Base-by-base conservation (phyloP, 2,888 invertebrate species). In the Allolobophora icterica region DNA sequence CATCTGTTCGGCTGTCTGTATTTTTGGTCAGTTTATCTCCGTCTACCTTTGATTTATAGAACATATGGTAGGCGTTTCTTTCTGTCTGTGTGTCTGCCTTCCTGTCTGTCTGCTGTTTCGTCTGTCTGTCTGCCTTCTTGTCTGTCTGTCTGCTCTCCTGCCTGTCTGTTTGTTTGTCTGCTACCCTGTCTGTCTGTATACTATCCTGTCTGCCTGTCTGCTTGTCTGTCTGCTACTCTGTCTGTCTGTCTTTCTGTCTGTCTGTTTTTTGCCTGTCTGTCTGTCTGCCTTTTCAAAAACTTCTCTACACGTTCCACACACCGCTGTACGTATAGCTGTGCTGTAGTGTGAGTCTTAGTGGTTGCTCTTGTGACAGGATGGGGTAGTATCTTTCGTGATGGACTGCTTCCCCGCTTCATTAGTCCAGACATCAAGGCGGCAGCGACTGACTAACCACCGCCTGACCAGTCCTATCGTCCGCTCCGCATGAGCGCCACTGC, bases 351-450 rank as follows among this genome's bases (percentile, higher is more conserved):
- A 21, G 52, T 71, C 71, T n/a, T n/a, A n/a, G 17, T 8, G 0
- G 30, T n/a, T 71, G 71, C 30, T 17, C 4, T 71, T 71, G 24
- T 71, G n/a, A 30, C 71, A 71, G 1, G n/a, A 58, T 24, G 1
- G n/a, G 11, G n/a, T 8, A n/a, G 71, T 71, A 71, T 71, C 71
- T 71, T 30, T 71, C 71, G 71, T 71, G 71, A 71, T 71, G 11
- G 71, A 71, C 71, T n/a, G 52, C n/a, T 71, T 71, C 71, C 71
- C 71, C 71, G 71, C 71, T 71, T 71, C 71, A 71, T 71, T 71
- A 71, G 71, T 30, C 11, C 71, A 0, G 71, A 71, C n/a, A 71
- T 71, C 71, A 71, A 71, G 71, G 71, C 71, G n/a, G 8, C 71
- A 13, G n/a, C n/a, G n/a, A 71, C 71, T n/a, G n/a, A 11, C 71